A percentile compares a stretch with the other conserved stretches of the same genome.
Evolutionary conservation across 2,797 vertebrate species (phyloP).

Genomic region (Urophycis tenuis): DNA sequence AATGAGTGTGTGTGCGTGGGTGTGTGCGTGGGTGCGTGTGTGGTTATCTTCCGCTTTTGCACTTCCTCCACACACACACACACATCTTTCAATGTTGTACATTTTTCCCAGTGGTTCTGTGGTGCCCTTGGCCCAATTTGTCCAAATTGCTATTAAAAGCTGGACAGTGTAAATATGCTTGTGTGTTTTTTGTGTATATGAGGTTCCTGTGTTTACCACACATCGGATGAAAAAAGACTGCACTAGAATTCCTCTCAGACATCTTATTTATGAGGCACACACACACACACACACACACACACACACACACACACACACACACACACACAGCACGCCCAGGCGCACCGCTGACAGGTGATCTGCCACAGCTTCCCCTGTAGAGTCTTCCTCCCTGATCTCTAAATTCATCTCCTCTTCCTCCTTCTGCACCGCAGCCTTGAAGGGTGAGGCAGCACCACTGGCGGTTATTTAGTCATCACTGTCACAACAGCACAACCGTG

Average conservation of each 20-base stretch:
- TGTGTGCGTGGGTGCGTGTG: background rate
- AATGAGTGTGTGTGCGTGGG: constrained; percentile 21
- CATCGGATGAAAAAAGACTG: background rate
- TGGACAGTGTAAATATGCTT: background rate
- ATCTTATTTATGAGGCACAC: background rate
- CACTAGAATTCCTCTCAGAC: background rate
- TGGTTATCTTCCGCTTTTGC: background rate
- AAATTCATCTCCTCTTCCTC: constrained; percentile 19
- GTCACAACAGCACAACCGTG: constrained; percentile 21
- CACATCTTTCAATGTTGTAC: no score
- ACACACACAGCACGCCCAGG: no score
- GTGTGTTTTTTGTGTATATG: background rate
- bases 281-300: no score
- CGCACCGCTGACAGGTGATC: no score
- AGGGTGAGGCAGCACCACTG: constrained; percentile 15
- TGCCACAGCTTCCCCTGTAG: constrained; percentile 32
- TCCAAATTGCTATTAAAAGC: no score
- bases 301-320: no score
- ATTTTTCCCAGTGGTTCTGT: no score
- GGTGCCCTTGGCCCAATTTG: no score
- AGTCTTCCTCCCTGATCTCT: constrained; percentile 43
- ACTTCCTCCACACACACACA: background rate
- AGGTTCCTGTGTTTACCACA: background rate
- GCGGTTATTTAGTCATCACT: constrained; percentile 31
- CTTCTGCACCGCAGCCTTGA: constrained; percentile 5